Evolutionary conservation across 2,797 vertebrate genomes (phyloP).

Genomic region (Onychomys arenicola): DNA sequence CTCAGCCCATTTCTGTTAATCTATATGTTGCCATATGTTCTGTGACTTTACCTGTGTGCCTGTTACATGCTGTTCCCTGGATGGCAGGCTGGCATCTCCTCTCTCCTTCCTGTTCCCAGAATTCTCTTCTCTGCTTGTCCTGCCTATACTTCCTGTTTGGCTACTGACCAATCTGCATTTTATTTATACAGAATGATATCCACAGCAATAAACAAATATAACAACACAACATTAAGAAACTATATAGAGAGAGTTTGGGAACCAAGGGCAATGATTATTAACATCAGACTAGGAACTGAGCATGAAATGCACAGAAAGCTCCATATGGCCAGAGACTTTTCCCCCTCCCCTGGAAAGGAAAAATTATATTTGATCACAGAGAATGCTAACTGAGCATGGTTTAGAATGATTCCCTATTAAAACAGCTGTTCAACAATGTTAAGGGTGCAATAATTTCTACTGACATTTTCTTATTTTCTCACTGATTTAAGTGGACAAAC

Average conservation of each 20-base stretch:
- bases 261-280: not conserved
- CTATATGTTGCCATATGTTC: no score
- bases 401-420: constrained; percentile 20
- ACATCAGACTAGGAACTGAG: not conserved
- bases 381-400: constrained; percentile 14
- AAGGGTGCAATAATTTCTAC: not conserved
- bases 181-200: no score
- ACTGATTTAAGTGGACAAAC: constrained; percentile 11
- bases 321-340: not conserved
- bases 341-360: not conserved
- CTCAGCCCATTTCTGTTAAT: no score
- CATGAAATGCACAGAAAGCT: constrained; percentile 18
- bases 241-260: not conserved
- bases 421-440: not conserved
- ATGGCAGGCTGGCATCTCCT: no score
- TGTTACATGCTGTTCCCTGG: no score
- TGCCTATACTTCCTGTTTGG: no score
- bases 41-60: no score
- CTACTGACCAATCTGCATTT: no score
- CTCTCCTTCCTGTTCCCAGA: no score
- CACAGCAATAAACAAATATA: not conserved
- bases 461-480: constrained; percentile 18
- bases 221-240: not conserved
- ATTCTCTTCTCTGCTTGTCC: no score
- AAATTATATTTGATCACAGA: constrained; percentile 39